Conservation (phyloP, 2,113 vertebrate genomes). For the Zosterops borbonicus region DNA sequence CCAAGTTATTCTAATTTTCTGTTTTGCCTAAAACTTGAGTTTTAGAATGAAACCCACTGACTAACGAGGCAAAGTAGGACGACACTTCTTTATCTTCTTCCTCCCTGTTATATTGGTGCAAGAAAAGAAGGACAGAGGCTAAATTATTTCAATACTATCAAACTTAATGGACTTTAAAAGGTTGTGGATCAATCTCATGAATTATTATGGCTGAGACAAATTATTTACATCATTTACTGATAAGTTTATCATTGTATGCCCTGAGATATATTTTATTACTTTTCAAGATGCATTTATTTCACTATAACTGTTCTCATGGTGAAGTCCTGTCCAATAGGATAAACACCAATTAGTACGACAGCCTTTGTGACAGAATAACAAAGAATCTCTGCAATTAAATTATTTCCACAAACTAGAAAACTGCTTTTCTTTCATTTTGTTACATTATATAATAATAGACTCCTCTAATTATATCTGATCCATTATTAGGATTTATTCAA, state of each 20-base stretch:
- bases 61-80: neutral
- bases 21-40: neutral
- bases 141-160: neutral
- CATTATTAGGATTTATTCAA: neutral
- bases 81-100: neutral
- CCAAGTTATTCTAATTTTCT: neutral
- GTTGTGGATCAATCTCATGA: neutral
- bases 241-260: neutral
- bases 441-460: neutral
- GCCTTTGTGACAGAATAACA: neutral
- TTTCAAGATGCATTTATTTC: neutral
- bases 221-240: neutral
- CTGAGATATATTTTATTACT: neutral
- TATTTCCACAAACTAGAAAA: neutral
- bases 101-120: neutral
- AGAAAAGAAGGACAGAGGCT: neutral
- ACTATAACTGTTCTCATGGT: neutral
- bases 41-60: neutral
- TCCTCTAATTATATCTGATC: neutral
- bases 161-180: neutral
- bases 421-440: neutral
- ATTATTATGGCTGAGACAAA: neutral
- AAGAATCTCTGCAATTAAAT: neutral
- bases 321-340: neutral
- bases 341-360: neutral